Conservation (phyloP, 2,113 vertebrate genomes). For the Hirundichthys speculiger region DNA sequence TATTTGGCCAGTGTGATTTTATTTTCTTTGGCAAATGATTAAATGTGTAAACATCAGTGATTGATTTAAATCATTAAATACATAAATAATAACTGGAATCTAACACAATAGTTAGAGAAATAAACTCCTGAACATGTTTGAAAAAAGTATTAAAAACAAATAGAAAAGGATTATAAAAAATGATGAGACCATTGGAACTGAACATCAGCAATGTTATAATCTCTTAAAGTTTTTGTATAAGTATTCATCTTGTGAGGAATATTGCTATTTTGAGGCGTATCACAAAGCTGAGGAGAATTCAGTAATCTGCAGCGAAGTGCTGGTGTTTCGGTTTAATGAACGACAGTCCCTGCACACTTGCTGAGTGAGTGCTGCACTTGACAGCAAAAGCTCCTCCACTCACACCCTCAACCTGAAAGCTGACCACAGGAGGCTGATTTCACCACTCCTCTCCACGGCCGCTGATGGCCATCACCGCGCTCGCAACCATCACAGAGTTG, state of each 20-base stretch:
- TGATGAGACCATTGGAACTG: no score
- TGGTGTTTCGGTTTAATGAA: conserved; percentile 39
- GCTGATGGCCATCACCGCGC: background rate
- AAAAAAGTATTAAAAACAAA: no score
- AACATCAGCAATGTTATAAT: no score
- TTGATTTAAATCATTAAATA: no score
- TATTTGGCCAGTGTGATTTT: no score
- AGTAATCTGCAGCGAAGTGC: conserved; percentile 35
- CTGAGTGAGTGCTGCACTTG: conserved; percentile 49
- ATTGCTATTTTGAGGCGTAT: conserved; percentile 3
- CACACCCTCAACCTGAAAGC: conserved; percentile 36
- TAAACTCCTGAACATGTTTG: no score
- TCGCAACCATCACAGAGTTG: background rate
- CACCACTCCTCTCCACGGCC: conserved; percentile 4
- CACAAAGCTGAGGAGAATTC: conserved; percentile 7
- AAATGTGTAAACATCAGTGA: no score
- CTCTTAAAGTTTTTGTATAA: background rate
- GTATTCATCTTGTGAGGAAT: conserved; percentile 20
- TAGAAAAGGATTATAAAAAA: no score
- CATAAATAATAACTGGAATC: no score
- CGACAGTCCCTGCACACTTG: conserved; percentile 14
- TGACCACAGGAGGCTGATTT: conserved; percentile 42
- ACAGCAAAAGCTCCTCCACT: conserved; percentile 50
- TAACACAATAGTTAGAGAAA: no score
- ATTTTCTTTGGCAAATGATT: no score